These are phyloP conservation scores for Scaptomyza tumidula DNA, from an alignment of 2,888 invertebrate species.

Conservation along the genomic window DNA sequence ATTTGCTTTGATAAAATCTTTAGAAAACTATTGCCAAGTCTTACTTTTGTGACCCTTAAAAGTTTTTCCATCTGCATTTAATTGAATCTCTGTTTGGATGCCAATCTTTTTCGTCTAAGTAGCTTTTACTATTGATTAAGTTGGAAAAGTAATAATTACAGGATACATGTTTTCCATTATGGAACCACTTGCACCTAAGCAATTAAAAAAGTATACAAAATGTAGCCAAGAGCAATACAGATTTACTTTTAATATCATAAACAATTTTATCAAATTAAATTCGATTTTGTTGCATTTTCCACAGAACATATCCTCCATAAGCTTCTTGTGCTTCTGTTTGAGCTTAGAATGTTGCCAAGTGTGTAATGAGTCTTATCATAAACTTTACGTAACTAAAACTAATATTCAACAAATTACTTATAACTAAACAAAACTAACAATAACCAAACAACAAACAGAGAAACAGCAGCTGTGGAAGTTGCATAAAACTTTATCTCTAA, in stretches of 20 bases:
- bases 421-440: constrained; percentile 10
- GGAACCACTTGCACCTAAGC: too few relatives aligned
- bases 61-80: too few relatives aligned
- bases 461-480: constrained; percentile 26
- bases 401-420: constrained; percentile 52
- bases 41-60: too few relatives aligned
- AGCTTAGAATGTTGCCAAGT: constrained; percentile 26
- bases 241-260: neutral
- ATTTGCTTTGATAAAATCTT: too few relatives aligned
- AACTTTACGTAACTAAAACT: constrained; percentile 52
- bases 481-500: constrained; percentile 54
- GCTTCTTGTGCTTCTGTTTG: neutral
- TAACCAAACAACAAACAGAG: constrained; percentile 2
- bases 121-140: too few relatives aligned
- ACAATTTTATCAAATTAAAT: neutral
- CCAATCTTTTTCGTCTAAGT: too few relatives aligned
- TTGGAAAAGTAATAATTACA: too few relatives aligned
- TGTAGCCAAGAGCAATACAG: neutral
- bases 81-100: too few relatives aligned
- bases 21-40: too few relatives aligned
- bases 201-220: neutral
- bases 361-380: constrained; percentile 60
- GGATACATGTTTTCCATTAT: too few relatives aligned
- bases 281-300: neutral
- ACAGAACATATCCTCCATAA: neutral